Conservation (phyloP, 2,888 invertebrate species). For the Tromatobia lineatoria region DNA sequence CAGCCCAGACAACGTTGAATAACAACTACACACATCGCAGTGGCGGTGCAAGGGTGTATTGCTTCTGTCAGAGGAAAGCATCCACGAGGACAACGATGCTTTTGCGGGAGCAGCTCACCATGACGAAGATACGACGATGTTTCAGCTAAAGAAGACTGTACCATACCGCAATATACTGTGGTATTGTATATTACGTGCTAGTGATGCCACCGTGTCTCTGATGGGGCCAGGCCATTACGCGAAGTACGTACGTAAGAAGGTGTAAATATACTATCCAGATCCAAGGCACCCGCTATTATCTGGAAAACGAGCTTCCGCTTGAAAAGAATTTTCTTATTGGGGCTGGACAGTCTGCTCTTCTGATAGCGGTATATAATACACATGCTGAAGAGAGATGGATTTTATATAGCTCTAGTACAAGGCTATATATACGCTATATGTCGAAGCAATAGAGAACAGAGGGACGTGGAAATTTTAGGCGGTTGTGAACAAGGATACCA, state of each 20-base stretch:
- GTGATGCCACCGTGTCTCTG: constrained; percentile 29
- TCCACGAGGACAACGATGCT: constrained; percentile 12
- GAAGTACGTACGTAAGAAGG: constrained; percentile 48
- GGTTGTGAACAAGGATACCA: constrained; percentile 21
- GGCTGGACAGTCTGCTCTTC: constrained; percentile 18
- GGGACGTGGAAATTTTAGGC: constrained; percentile 24
- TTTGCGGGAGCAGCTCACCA: background rate
- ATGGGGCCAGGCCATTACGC: constrained; percentile 57
- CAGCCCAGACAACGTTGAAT: constrained; percentile 56
- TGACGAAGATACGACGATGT: constrained; percentile 20
- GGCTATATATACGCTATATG: background rate
- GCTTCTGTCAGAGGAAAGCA: constrained; percentile 16
- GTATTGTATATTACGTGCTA: constrained; percentile 35
- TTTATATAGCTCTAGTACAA: constrained; percentile 19
- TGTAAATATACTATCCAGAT: constrained; percentile 50
- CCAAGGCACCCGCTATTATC: constrained; percentile 34
- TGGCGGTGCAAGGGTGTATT: constrained; percentile 56
- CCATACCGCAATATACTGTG: constrained; percentile 16
- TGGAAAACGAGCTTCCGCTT: constrained; percentile 49
- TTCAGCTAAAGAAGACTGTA: constrained; percentile 10
- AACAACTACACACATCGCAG: constrained; percentile 60
- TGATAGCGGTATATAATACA: constrained; percentile 16
- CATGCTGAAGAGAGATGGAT: background rate
- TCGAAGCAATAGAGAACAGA: constrained; percentile 12
- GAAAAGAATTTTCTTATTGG: constrained; percentile 54